phyloP scores from a whole-genome alignment of 2,888 invertebrate genomes.

The Mythimna lalbum region DNA sequence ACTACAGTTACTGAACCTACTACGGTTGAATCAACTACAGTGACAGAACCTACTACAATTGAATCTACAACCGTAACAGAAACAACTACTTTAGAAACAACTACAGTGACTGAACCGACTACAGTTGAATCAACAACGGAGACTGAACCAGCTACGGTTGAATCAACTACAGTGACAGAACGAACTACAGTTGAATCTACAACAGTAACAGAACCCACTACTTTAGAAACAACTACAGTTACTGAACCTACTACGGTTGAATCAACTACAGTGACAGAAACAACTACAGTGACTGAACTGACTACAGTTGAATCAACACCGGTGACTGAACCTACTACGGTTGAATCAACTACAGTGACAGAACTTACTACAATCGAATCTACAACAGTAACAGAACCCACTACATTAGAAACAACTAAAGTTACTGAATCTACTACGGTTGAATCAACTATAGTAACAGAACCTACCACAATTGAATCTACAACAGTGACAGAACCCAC shows the following conservation, averaged over 20 bases:
- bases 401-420: not conserved
- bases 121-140: too few species aligned
- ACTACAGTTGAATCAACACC: slow-evolving; percentile 2
- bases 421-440: not conserved
- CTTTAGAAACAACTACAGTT: not conserved
- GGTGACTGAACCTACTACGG: not conserved
- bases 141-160: too few species aligned
- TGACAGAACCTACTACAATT: slow-evolving; percentile 2
- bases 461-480: not conserved
- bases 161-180: too few species aligned
- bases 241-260: not conserved
- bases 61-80: not conserved
- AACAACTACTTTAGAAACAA: not conserved
- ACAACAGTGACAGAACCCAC: slow-evolving; percentile 4
- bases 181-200: slow-evolving; percentile 9
- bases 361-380: slow-evolving; percentile 6
- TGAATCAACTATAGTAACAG: not conserved
- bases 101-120: not conserved
- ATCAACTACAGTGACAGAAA: not conserved
- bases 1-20: not conserved
- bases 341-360: not conserved
- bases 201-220: not conserved
- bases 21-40: slow-evolving; percentile 1
- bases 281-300: too few species aligned
- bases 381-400: not conserved